Conservation (phyloP, 2,113 vertebrate genomes). For the Varanus komodoensis region DNA sequence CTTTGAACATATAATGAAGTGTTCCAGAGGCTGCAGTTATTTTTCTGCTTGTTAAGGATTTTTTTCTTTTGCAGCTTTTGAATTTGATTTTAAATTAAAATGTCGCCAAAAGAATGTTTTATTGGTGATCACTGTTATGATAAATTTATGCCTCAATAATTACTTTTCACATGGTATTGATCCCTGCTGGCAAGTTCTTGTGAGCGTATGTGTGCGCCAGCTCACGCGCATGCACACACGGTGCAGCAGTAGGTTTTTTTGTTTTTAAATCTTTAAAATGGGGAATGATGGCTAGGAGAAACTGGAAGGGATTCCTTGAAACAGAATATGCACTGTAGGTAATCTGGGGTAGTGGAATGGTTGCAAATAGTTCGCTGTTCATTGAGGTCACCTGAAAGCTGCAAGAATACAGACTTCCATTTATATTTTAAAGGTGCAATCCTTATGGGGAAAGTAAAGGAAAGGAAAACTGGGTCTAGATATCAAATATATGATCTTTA, state of each 20-base stretch:
- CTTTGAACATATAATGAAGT: constrained; percentile 78
- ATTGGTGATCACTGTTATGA: constrained; percentile 81
- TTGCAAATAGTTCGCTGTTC: background rate
- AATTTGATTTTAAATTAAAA: constrained; percentile 83
- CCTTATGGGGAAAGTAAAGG: background rate
- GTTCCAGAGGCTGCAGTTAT: constrained; percentile 79
- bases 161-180: constrained; percentile 77
- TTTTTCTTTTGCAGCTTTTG: constrained; percentile 53
- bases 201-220: background rate
- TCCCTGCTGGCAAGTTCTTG: constrained; percentile 65
- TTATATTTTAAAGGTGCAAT: background rate
- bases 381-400: background rate
- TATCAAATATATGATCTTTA: constrained; percentile 4
- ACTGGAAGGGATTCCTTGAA: background rate
- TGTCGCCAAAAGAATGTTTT: constrained; percentile 78
- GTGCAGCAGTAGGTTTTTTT: constrained; percentile 19
- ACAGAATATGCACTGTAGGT: background rate
- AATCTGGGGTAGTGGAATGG: background rate
- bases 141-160: constrained; percentile 83
- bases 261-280: background rate
- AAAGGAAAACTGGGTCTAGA: background rate
- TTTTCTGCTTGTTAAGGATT: constrained; percentile 83
- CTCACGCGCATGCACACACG: background rate
- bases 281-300: background rate
- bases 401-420: background rate